Evolutionary conservation across 2,888 invertebrate genomes (phyloP).

Genomic region (Tachina grossa): DNA sequence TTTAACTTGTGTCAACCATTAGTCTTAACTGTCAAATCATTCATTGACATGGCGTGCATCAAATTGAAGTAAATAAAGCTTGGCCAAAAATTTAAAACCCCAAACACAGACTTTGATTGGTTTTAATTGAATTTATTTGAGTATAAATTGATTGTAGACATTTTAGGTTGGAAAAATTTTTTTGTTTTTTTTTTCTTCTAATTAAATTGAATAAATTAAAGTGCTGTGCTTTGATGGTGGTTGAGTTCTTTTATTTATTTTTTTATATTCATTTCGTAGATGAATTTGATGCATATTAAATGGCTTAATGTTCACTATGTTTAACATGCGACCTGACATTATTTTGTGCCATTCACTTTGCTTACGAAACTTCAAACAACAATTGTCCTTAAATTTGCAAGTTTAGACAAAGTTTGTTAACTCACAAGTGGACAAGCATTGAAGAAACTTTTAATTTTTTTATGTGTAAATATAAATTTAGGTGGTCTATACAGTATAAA

Average conservation of each 20-base stretch:
- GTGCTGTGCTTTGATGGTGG: slow-evolving; percentile 41
- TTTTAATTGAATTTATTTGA: slow-evolving; percentile 73
- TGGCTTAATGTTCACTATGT: slow-evolving; percentile 46
- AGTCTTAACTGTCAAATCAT: slow-evolving; percentile 74
- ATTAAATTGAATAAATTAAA: slow-evolving; percentile 65
- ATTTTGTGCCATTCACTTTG: slow-evolving; percentile 65
- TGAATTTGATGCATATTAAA: slow-evolving; percentile 69
- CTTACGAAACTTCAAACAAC: slow-evolving; percentile 13
- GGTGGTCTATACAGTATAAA: too few relatives aligned
- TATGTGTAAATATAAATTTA: too few relatives aligned
- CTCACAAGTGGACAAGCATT: not conserved
- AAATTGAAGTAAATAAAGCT: slow-evolving; percentile 65
- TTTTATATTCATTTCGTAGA: slow-evolving; percentile 31
- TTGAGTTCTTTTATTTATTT: slow-evolving; percentile 7
- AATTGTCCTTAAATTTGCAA: slow-evolving; percentile 7
- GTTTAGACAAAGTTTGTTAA: slow-evolving; percentile 1
- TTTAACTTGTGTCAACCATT: slow-evolving; percentile 72
- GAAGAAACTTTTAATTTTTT: not conserved
- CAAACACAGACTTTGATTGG: slow-evolving; percentile 70
- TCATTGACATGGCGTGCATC: slow-evolving; percentile 74
- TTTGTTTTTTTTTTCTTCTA: slow-evolving; percentile 31
- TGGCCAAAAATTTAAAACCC: slow-evolving; percentile 19
- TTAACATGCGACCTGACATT: slow-evolving; percentile 64
- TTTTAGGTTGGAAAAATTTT: slow-evolving; percentile 50
- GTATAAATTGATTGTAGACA: slow-evolving; percentile 63